phyloP scores from a whole-genome alignment of 2,797 vertebrate genomes.

The Anguilla pacifica region DNA sequence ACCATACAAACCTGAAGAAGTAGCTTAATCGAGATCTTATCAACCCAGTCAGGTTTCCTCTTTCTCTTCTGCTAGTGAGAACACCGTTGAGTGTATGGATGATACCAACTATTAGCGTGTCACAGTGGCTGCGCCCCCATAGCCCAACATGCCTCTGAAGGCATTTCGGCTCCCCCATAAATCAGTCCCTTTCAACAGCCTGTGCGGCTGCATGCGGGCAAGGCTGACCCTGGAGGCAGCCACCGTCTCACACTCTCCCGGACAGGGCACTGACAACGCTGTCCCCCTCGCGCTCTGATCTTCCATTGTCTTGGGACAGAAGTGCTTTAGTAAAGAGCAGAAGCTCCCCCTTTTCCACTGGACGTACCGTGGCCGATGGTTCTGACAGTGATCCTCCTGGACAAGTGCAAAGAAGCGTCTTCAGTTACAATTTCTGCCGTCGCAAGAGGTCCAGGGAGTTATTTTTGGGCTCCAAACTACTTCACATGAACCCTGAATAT shows the following conservation, averaged over 20 bases:
- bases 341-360: not conserved
- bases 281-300: not conserved
- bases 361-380: slow-evolving; percentile 29
- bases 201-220: not conserved
- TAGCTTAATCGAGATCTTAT: not conserved
- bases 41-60: not conserved
- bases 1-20: not conserved
- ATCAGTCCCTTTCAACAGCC: not conserved
- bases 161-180: not conserved
- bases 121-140: not conserved
- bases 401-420: slow-evolving; percentile 60
- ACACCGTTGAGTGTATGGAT: not conserved
- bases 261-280: not conserved
- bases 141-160: slow-evolving; percentile 2
- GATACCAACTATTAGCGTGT: not conserved
- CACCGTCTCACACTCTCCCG: not conserved
- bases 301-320: not conserved
- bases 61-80: not conserved
- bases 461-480: slow-evolving; percentile 56
- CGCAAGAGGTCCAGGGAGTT: slow-evolving; percentile 53
- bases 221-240: not conserved
- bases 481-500: slow-evolving; percentile 52
- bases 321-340: not conserved
- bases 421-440: slow-evolving; percentile 60
- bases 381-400: slow-evolving; percentile 66